Conservation (phyloP, 2,797 vertebrate species). For the Chelidonichthys spinosus region DNA sequence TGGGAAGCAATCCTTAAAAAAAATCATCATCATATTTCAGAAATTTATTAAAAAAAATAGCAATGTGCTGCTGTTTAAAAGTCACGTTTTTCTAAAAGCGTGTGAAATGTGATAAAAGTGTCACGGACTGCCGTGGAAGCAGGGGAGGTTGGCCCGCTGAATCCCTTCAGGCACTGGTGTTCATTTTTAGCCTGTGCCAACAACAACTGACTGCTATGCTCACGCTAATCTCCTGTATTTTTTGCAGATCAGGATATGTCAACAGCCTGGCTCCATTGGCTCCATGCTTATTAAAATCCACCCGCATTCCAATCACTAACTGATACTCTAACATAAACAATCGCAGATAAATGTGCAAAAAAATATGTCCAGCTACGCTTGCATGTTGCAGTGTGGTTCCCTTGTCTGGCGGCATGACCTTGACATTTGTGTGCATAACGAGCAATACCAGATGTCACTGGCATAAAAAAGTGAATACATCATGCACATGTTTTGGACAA, state of each 20-base stretch:
- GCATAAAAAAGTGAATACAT: conserved; percentile 3
- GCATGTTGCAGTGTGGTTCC: background rate
- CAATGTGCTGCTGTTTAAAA: background rate
- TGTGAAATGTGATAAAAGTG: too few species aligned
- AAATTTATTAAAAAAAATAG: conserved; percentile 1
- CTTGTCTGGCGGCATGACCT: conserved; percentile 27
- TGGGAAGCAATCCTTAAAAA: background rate
- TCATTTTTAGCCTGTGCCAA: conserved; percentile 33
- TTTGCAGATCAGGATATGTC: conserved; percentile 51
- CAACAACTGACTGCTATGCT: conserved; percentile 45
- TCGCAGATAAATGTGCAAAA: conserved; percentile 3
- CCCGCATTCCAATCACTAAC: conserved; percentile 11
- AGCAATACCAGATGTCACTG: conserved; percentile 19
- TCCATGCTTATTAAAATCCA: conserved; percentile 23
- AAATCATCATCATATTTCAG: background rate
- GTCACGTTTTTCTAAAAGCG: background rate
- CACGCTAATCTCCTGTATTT: conserved; percentile 50
- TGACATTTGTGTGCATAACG: conserved; percentile 30
- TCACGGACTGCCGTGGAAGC: background rate
- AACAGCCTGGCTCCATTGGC: conserved; percentile 32
- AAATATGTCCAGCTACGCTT: background rate
- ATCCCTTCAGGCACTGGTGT: conserved; percentile 29
- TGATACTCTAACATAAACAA: conserved; percentile 17
- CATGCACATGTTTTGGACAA: background rate
- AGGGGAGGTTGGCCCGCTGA: conserved; percentile 30